phyloP scores from a whole-genome alignment of 2,888 invertebrate species.

The Platycheirus rosarum region DNA sequence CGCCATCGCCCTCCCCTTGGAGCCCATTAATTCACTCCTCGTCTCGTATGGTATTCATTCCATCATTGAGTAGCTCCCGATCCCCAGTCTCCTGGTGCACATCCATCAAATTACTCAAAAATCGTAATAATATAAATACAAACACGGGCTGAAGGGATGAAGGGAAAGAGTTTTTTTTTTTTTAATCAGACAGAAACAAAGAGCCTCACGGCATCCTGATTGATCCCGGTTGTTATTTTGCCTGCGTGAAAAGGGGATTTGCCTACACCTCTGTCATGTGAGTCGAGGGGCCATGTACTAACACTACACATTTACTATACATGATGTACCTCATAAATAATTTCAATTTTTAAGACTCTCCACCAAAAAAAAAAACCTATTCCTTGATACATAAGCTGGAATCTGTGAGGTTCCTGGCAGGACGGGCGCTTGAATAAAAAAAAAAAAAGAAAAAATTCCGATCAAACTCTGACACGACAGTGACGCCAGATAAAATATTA shows the following conservation, averaged over 20 bases:
- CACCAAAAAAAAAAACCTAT: constrained; percentile 12
- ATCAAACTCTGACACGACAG: constrained; percentile 74
- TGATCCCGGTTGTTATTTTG: constrained; percentile 70
- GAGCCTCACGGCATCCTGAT: constrained; percentile 71
- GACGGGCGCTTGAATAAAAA: constrained; percentile 16
- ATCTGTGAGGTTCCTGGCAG: constrained; percentile 19
- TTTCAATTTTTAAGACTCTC: constrained; percentile 64
- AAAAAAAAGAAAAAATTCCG: constrained; percentile 62
- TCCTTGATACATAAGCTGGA: constrained; percentile 24
- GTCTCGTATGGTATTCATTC: constrained; percentile 46
- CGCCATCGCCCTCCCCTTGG: no score
- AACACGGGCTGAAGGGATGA: neutral
- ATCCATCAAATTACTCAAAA: constrained; percentile 74
- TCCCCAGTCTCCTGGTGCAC: constrained; percentile 62
- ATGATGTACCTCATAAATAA: constrained; percentile 72
- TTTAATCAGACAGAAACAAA: constrained; percentile 74
- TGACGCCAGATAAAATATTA: constrained; percentile 75
- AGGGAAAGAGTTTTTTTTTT: constrained; percentile 34
- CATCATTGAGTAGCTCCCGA: constrained; percentile 15
- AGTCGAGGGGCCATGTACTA: constrained; percentile 24
- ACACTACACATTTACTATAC: constrained; percentile 45
- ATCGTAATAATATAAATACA: constrained; percentile 63
- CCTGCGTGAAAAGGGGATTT: constrained; percentile 68
- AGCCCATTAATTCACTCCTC: constrained; percentile 72
- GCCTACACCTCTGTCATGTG: constrained; percentile 48